Percentiles rank a stretch among this genome's conserved stretches.
Evolutionary conservation across 2,113 vertebrate genomes (phyloP).

Genomic region (Daboia siamensis): DNA sequence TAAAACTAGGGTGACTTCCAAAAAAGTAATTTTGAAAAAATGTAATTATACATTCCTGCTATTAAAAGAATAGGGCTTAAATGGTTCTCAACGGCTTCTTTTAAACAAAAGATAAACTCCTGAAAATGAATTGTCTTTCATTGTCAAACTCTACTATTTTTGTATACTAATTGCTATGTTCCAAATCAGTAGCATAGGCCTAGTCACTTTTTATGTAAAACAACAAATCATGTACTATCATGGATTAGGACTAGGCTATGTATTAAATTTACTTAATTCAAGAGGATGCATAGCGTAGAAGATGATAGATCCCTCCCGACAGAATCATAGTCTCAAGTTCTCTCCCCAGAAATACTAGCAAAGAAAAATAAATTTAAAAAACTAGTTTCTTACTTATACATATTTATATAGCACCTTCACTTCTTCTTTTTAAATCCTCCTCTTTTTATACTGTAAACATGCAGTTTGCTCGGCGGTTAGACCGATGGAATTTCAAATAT

Average conservation of each 20-base stretch:
- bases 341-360: not conserved
- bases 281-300: conserved; percentile 24
- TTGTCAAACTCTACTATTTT: not conserved
- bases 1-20: not conserved
- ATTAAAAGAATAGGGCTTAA: not conserved
- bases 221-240: not conserved
- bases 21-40: not conserved
- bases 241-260: not conserved
- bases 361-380: not conserved
- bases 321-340: not conserved
- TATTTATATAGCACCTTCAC: not conserved
- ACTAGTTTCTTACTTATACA: not conserved
- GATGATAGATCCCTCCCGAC: not conserved
- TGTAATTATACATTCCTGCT: not conserved
- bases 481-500: not conserved
- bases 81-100: not conserved
- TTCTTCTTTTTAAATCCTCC: not conserved
- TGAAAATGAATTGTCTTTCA: not conserved
- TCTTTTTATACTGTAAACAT: not conserved
- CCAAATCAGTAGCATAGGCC: not conserved
- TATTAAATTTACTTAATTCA: not conserved
- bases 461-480: not conserved
- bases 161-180: not conserved
- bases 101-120: not conserved
- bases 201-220: not conserved